These are phyloP conservation scores for Acanthoscelides obtectus DNA, from an alignment of 2,888 invertebrate species.

Conservation along the genomic window DNA sequence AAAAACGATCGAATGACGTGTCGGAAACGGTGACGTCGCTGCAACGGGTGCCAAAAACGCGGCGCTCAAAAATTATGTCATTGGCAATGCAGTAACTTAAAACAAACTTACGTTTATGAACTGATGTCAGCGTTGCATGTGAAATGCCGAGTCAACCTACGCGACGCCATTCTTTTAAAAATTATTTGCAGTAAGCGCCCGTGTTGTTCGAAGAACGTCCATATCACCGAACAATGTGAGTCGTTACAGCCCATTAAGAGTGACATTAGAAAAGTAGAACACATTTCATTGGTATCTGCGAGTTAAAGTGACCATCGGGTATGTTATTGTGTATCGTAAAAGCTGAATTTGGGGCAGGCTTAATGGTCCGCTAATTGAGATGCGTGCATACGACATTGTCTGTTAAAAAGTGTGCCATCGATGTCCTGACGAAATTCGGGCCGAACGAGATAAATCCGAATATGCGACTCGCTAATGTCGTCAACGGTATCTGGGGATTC, in stretches of 20 bases:
- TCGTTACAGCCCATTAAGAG: neutral
- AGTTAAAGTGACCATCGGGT: neutral
- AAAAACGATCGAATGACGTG: too few species aligned
- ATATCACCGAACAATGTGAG: neutral
- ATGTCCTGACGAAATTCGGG: neutral
- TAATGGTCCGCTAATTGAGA: neutral
- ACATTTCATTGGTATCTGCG: neutral
- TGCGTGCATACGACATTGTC: neutral
- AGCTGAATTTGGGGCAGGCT: neutral
- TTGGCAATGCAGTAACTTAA: too few species aligned
- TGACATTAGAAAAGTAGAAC: neutral
- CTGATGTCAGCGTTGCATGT: too few species aligned
- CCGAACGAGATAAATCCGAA: neutral
- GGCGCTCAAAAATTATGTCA: too few species aligned
- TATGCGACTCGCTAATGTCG: neutral
- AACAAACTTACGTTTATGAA: too few species aligned
- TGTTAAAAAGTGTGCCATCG: neutral
- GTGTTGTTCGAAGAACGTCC: neutral
- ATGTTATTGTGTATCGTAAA: neutral
- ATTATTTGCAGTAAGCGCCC: neutral
- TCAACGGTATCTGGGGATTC: neutral
- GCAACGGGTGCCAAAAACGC: too few species aligned
- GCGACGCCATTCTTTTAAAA: too few species aligned
- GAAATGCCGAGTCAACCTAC: too few species aligned
- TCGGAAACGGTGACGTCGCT: too few species aligned